Evolutionary conservation across 2,113 vertebrate genomes (phyloP).

Genomic region (Struthidea cinerea): DNA sequence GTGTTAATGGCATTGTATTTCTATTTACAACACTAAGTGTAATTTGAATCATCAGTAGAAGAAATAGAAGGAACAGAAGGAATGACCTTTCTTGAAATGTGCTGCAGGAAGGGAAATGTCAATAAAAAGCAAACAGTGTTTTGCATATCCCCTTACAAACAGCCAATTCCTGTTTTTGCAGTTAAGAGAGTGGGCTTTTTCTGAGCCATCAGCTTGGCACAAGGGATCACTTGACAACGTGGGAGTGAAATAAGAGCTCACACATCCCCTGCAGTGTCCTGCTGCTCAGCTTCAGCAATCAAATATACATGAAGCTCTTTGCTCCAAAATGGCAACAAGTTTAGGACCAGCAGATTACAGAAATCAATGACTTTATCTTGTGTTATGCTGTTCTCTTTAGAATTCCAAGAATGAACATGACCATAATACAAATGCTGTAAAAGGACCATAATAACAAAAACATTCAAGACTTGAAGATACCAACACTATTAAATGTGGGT

Average conservation of each 20-base stretch:
- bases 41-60: constrained; percentile 53
- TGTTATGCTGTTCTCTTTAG: background rate
- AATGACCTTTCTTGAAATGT: constrained; percentile 54
- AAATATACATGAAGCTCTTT: constrained; percentile 47
- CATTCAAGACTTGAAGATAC: background rate
- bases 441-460: background rate
- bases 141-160: constrained; percentile 35
- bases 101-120: constrained; percentile 39
- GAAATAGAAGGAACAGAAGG: constrained; percentile 23
- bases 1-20: constrained; percentile 27
- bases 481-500: background rate
- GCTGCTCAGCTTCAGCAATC: constrained; percentile 8
- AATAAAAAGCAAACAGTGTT: constrained; percentile 22
- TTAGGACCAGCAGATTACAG: background rate
- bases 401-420: background rate
- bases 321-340: constrained; percentile 1
- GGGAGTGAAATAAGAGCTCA: constrained; percentile 42
- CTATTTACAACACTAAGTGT: background rate
- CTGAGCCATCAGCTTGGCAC: background rate
- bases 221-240: background rate
- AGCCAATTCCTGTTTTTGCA: constrained; percentile 20
- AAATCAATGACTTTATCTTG: background rate
- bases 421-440: background rate
- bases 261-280: background rate
- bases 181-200: background rate